phyloP scores from a whole-genome alignment of 2,113 vertebrate genomes.

The Eonycteris spelaea region DNA sequence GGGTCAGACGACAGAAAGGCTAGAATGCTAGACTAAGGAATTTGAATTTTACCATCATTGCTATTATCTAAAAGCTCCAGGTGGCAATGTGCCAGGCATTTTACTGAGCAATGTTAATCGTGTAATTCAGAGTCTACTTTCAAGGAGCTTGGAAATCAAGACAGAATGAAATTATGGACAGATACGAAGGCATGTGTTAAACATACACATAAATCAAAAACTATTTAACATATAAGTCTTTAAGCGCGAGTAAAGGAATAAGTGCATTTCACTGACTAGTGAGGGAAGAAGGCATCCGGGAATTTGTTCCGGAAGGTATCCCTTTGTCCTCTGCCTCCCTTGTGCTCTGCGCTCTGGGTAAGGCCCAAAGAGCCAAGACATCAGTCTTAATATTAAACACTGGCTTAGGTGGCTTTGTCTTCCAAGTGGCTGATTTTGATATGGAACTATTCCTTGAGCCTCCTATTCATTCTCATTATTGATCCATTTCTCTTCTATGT shows the following conservation, averaged over 20 bases:
- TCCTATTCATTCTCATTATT: neutral
- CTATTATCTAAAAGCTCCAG: constrained; percentile 21
- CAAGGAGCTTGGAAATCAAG: constrained; percentile 5
- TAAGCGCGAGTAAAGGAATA: constrained; percentile 42
- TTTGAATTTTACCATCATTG: neutral
- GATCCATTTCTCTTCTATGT: neutral
- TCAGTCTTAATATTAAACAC: neutral
- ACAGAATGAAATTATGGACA: constrained; percentile 26
- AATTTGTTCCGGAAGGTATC: neutral
- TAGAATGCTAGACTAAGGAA: neutral
- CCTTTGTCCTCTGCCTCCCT: neutral
- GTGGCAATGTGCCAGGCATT: constrained; percentile 32
- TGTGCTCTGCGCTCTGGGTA: neutral
- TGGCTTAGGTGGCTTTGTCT: neutral
- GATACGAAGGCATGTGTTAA: constrained; percentile 33
- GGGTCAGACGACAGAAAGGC: neutral
- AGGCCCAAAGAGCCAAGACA: neutral
- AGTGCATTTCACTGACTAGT: constrained; percentile 24
- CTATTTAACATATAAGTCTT: constrained; percentile 36
- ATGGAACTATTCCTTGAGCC: neutral
- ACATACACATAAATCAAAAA: constrained; percentile 52
- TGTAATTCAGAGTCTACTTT: constrained; percentile 33
- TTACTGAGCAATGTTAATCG: neutral
- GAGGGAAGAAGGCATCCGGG: neutral
- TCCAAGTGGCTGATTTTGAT: neutral